These are phyloP conservation scores for Tragelaphus scriptus DNA, from an alignment of 2,113 vertebrate genomes.

Conservation along the genomic window DNA sequence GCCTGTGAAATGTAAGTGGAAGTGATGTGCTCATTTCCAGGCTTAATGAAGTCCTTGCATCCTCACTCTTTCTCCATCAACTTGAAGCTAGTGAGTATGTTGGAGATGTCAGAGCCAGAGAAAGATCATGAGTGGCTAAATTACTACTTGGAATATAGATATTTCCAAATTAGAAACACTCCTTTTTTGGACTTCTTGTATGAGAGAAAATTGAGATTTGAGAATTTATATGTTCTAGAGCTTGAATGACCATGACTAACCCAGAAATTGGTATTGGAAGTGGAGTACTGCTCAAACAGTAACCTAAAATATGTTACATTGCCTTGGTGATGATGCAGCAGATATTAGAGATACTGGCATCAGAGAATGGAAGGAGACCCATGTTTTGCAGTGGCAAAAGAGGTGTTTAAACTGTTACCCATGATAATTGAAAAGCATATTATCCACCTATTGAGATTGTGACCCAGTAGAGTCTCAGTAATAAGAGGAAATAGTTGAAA, in stretches of 20 bases:
- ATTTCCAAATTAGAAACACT: not conserved
- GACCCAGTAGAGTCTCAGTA: not conserved
- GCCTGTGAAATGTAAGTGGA: not conserved
- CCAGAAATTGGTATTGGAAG: not conserved
- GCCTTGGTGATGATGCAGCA: not conserved
- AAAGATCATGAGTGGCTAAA: not conserved
- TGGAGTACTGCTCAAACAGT: not conserved
- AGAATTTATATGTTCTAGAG: not conserved
- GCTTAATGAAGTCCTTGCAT: not conserved
- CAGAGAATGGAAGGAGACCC: not conserved
- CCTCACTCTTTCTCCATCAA: not conserved
- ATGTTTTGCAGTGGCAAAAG: not conserved
- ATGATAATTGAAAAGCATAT: not conserved
- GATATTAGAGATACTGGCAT: not conserved
- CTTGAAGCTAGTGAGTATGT: not conserved
- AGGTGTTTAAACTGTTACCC: not conserved
- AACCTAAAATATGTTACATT: not conserved
- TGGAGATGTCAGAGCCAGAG: not conserved
- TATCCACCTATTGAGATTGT: not conserved
- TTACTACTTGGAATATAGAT: not conserved
- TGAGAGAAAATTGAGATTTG: not conserved
- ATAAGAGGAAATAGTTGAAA: slow-evolving; percentile 8
- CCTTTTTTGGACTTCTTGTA: not conserved
- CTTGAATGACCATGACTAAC: not conserved
- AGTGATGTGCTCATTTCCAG: not conserved